Evolutionary conservation across 2,888 invertebrate genomes (phyloP).

Genomic region (Leptopilina syphax): DNA sequence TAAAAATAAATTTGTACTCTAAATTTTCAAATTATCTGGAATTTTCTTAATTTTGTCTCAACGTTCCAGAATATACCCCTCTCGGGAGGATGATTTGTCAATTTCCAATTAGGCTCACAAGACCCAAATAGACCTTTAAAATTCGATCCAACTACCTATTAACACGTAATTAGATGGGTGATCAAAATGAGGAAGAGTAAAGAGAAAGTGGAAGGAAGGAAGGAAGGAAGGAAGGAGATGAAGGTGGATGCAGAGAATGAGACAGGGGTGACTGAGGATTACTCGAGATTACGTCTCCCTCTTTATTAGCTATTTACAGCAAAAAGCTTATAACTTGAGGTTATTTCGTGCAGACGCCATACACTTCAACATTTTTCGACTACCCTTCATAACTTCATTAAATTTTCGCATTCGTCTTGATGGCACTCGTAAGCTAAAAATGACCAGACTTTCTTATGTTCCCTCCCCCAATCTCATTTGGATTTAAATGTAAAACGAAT

Average conservation of each 20-base stretch:
- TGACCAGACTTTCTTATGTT: slow-evolving; percentile 8
- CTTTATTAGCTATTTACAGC: slow-evolving; percentile 55
- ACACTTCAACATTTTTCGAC: slow-evolving; percentile 20
- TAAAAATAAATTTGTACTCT: too few species aligned
- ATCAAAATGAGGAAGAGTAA: slow-evolving; percentile 43
- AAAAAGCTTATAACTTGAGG: slow-evolving; percentile 52
- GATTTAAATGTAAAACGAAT: not conserved
- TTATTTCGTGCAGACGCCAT: slow-evolving; percentile 45
- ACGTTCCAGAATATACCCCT: too few species aligned
- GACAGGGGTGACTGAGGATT: slow-evolving; percentile 30
- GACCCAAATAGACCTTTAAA: slow-evolving; percentile 15
- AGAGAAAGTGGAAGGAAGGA: slow-evolving; percentile 20
- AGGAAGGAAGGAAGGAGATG: slow-evolving; percentile 10
- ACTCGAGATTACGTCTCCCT: slow-evolving; percentile 34
- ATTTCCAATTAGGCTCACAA: slow-evolving; percentile 2
- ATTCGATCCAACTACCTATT: slow-evolving; percentile 28
- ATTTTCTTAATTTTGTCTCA: too few species aligned
- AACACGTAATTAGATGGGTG: slow-evolving; percentile 45
- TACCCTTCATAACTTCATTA: slow-evolving; percentile 1
- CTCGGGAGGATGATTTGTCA: not conserved
- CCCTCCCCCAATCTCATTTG: not conserved
- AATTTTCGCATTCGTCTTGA: slow-evolving; percentile 13
- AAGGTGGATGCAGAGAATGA: slow-evolving; percentile 24
- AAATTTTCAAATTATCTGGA: too few species aligned
- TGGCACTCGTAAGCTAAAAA: slow-evolving; percentile 2